Evolutionary conservation across 2,888 invertebrate species (phyloP).

Genomic region (Clunio marinus): DNA sequence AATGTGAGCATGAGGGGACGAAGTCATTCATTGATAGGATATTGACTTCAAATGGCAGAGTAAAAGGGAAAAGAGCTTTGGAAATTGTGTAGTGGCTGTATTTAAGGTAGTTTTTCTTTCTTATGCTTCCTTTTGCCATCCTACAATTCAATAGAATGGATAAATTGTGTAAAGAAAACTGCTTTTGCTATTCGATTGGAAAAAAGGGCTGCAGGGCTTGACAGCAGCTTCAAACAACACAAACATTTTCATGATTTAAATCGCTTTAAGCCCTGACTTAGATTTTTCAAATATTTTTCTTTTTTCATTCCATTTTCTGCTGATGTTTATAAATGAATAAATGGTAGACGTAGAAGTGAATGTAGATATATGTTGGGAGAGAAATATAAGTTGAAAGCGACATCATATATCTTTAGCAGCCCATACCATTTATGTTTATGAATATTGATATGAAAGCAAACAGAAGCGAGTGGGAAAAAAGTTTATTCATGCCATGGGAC

Average conservation of each 20-base stretch:
- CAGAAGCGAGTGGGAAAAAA: not conserved
- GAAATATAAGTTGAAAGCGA: not conserved
- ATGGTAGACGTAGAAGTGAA: not conserved
- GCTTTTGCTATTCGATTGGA: conserved; percentile 14
- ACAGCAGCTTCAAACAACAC: not conserved
- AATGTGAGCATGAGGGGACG: not conserved
- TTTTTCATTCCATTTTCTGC: conserved; percentile 19
- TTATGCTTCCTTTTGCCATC: not conserved
- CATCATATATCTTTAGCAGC: not conserved
- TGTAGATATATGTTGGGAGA: no score
- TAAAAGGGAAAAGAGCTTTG: not conserved
- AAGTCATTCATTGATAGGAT: conserved; percentile 10
- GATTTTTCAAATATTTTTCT: not conserved
- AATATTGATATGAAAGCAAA: conserved; percentile 23
- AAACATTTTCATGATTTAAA: not conserved
- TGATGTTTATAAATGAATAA: conserved; percentile 34
- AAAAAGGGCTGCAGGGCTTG: not conserved
- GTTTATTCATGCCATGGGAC: not conserved
- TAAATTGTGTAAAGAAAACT: conserved; percentile 8
- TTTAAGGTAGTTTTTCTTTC: conserved; percentile 26
- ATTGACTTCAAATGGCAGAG: conserved; percentile 30
- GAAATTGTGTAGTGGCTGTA: not conserved
- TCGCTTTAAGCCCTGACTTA: not conserved
- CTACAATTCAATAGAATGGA: conserved; percentile 14
- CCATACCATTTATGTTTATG: conserved; percentile 30